These are phyloP conservation scores for Melanotaenia boesemani DNA, from an alignment of 2,797 vertebrate species.

Conservation along the genomic window DNA sequence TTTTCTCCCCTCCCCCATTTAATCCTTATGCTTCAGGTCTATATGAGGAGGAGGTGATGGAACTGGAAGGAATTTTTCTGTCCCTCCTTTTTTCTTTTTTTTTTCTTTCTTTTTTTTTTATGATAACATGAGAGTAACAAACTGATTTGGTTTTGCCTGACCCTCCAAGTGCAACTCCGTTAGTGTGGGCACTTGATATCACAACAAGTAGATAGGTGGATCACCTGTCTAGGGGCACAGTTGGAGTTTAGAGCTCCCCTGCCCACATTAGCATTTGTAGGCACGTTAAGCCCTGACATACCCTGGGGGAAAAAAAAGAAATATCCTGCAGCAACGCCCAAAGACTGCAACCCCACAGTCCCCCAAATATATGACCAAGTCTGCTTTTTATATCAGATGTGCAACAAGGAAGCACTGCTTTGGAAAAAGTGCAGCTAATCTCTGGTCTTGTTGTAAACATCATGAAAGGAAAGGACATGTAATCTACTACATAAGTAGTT, in stretches of 20 bases:
- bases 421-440: constrained; percentile 31
- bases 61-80: constrained; percentile 41
- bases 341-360: constrained; percentile 71
- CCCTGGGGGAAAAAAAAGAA: constrained; percentile 31
- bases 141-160: constrained; percentile 22
- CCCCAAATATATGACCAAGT: constrained; percentile 69
- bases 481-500: constrained; percentile 20
- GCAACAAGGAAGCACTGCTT: constrained; percentile 53
- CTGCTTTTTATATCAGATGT: constrained; percentile 63
- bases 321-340: constrained; percentile 83
- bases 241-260: constrained; percentile 59
- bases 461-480: constrained; percentile 21
- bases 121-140: constrained; percentile 14
- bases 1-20: constrained; percentile 79
- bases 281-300: constrained; percentile 56
- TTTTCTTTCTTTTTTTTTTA: constrained; percentile 15
- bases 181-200: constrained; percentile 38
- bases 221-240: constrained; percentile 64
- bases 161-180: constrained; percentile 20
- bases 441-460: constrained; percentile 35
- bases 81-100: constrained; percentile 40
- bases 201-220: constrained; percentile 44
- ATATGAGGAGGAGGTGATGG: constrained; percentile 66
- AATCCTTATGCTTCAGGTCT: constrained; percentile 75
- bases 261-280: constrained; percentile 52